phyloP scores from a whole-genome alignment of 2,797 vertebrate genomes.

The Acipenser transmontanus region DNA sequence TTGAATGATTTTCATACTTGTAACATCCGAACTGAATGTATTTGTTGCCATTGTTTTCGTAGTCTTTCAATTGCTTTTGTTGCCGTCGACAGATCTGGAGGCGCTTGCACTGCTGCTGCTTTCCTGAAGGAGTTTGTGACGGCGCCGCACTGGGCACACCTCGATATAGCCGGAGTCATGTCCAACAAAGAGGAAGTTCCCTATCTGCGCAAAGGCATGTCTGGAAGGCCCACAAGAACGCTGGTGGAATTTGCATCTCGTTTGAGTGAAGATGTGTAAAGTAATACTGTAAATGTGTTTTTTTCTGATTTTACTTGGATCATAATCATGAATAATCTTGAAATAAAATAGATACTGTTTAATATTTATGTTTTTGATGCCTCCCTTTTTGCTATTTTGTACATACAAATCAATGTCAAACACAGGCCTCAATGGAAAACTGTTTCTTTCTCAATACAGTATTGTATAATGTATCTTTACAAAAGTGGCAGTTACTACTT shows the following conservation, averaged over 20 bases:
- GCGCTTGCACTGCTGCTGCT: conserved; percentile 90
- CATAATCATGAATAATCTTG: no score
- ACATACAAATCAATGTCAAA: no score
- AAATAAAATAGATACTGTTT: no score
- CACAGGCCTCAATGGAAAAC: no score
- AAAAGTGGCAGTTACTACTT: no score
- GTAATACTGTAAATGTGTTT: not conserved
- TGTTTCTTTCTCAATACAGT: no score
- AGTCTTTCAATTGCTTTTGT: not conserved
- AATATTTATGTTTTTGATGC: no score
- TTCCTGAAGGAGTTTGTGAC: conserved; percentile 91
- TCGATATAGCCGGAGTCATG: conserved; percentile 97
- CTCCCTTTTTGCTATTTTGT: no score
- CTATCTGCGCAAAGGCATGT: conserved; percentile 91
- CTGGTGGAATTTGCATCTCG: conserved; percentile 77
- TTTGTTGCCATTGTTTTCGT: not conserved
- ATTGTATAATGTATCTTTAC: no score
- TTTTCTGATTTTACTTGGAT: no score
- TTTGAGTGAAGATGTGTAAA: conserved; percentile 53
- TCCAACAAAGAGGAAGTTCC: conserved; percentile 88
- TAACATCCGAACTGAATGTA: not conserved
- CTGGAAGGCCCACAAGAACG: conserved; percentile 85
- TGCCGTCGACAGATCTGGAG: conserved; percentile 68
- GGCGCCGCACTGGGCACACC: conserved; percentile 82
- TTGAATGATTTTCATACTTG: not conserved